A percentile compares a stretch with the other conserved stretches of the same genome.
Evolutionary conservation across 1,140 invertebrate genomes (phyloP).

Genomic region (Ceratina japonica): DNA sequence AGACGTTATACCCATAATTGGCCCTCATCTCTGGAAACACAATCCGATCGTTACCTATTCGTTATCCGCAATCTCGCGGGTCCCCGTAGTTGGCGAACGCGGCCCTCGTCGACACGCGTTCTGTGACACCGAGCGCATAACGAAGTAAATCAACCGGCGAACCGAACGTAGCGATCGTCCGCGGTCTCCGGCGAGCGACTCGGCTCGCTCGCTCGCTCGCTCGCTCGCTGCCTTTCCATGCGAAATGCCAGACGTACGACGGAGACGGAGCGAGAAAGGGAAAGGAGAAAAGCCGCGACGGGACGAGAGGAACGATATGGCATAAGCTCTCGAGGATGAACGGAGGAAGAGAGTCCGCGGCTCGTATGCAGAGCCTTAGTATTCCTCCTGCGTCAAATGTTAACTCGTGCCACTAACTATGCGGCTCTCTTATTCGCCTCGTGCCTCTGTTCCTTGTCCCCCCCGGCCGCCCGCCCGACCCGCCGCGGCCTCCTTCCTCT

Average conservation of each 20-base stretch:
- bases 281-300: conserved; percentile 19
- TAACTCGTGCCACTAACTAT: conserved; percentile 65
- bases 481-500: not conserved
- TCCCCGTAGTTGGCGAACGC: conserved; percentile 57
- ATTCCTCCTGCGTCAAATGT: conserved; percentile 69
- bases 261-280: conserved; percentile 21
- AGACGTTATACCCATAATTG: conserved; percentile 68
- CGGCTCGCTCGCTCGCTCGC: not conserved
- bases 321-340: not conserved
- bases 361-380: conserved; percentile 64
- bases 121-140: conserved; percentile 66
- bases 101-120: conserved; percentile 56
- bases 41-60: conserved; percentile 73
- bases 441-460: not conserved
- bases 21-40: conserved; percentile 67
- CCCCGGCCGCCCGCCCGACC: not conserved
- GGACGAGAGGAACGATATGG: not conserved
- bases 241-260: conserved; percentile 46
- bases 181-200: not conserved
- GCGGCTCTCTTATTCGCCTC: conserved; percentile 48
- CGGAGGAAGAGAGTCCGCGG: conserved; percentile 16
- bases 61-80: conserved; percentile 68
- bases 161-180: not conserved
- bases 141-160: conserved; percentile 67
- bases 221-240: conserved; percentile 34